Conservation (phyloP, 2,113 vertebrate genomes). For the Chloebia gouldiae region DNA sequence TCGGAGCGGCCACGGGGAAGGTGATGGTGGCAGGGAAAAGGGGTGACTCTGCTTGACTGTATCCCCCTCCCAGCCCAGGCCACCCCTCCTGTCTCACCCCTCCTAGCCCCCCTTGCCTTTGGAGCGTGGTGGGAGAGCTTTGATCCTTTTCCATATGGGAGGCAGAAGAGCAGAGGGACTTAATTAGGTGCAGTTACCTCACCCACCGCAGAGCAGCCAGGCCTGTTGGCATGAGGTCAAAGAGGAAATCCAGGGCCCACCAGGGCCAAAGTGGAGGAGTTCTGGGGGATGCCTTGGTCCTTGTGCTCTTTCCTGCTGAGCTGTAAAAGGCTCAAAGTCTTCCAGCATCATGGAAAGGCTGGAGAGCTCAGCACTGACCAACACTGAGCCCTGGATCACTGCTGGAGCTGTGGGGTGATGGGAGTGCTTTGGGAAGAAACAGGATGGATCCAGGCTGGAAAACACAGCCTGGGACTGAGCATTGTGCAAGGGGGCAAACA, state of each 20-base stretch:
- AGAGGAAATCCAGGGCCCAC: not conserved
- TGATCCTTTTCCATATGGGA: not conserved
- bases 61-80: not conserved
- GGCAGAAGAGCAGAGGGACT: not conserved
- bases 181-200: conserved; percentile 27
- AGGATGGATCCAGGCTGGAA: not conserved
- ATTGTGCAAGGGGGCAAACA: not conserved
- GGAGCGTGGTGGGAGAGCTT: not conserved
- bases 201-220: not conserved
- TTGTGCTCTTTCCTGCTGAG: not conserved
- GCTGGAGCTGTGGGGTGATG: not conserved
- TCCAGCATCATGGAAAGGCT: not conserved
- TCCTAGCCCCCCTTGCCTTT: not conserved
- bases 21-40: not conserved
- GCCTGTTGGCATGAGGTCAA: not conserved
- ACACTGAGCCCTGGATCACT: accelerated
- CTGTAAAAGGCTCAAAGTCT: not conserved
- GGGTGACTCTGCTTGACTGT: not conserved
- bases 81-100: not conserved
- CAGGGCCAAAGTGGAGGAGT: not conserved
- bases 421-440: not conserved
- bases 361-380: not conserved
- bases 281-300: not conserved
- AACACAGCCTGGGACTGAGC: not conserved
- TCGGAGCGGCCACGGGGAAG: accelerated